Conservation (phyloP, 1,140 invertebrate species). For the Heliconius hermathena region DNA sequence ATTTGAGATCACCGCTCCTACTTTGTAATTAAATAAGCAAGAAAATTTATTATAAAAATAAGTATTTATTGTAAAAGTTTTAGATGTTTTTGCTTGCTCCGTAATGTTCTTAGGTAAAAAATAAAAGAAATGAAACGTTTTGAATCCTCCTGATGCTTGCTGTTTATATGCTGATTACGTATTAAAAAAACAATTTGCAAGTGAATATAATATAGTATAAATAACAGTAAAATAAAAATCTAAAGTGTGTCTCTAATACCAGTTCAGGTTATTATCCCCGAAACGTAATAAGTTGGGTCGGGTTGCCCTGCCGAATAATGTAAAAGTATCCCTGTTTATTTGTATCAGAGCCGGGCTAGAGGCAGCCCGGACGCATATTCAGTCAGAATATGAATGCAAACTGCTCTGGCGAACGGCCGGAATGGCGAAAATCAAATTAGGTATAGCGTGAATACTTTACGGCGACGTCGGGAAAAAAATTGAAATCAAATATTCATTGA, state of each 20-base stretch:
- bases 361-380: conserved; percentile 78
- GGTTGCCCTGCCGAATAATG: conserved; percentile 72
- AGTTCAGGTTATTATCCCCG: conserved; percentile 65
- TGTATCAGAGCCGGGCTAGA: conserved; percentile 75
- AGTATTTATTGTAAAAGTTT: no score
- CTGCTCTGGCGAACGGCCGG: conserved; percentile 72
- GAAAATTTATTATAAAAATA: no score
- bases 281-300: conserved; percentile 78
- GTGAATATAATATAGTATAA: conserved; percentile 6
- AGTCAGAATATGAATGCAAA: conserved; percentile 81
- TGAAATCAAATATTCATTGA: conserved; percentile 82
- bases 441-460: conserved; percentile 81
- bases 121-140: background rate
- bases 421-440: conserved; percentile 82
- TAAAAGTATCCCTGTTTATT: conserved; percentile 81
- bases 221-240: conserved; percentile 20
- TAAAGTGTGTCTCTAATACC: conserved; percentile 36
- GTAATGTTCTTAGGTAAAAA: background rate
- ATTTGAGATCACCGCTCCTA: conserved; percentile 58
- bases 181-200: background rate
- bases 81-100: background rate
- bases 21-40: conserved; percentile 65
- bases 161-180: background rate
- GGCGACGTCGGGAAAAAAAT: conserved; percentile 80
- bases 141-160: background rate